phyloP scores from a whole-genome alignment of 2,797 vertebrate species.

The Gambelia wislizenii region DNA sequence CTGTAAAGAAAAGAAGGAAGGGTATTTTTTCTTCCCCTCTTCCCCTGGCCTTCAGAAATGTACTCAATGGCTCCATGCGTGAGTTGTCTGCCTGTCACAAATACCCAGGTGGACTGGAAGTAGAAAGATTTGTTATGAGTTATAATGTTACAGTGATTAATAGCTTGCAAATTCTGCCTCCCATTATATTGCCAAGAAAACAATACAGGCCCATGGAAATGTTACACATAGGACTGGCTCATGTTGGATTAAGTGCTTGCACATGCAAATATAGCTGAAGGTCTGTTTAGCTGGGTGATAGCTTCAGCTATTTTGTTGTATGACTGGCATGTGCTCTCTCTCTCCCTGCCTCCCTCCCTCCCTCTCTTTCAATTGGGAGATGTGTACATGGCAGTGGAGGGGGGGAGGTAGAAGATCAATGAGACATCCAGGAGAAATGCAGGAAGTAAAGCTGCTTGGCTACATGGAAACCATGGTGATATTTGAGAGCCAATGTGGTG shows the following conservation, averaged over 20 bases:
- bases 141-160: constrained; percentile 11
- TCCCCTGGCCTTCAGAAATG: accelerated
- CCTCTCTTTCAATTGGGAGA: neutral
- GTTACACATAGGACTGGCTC: neutral
- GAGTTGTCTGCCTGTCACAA: neutral
- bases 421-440: neutral
- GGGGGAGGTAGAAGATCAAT: neutral
- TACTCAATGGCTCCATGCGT: constrained; percentile 18
- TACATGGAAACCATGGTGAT: neutral
- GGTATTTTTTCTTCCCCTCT: accelerated
- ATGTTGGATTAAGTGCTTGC: neutral
- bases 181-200: neutral
- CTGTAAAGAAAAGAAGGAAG: constrained; percentile 24
- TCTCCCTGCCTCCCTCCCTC: no score
- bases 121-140: neutral
- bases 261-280: neutral
- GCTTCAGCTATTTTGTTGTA: neutral
- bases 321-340: no score
- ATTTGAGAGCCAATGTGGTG: neutral
- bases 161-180: neutral
- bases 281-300: neutral
- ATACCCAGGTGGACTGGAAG: constrained; percentile 1
- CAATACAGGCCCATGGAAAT: neutral
- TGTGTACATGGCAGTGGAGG: no score
- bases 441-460: neutral